Conservation (phyloP, 2,888 invertebrate genomes). For the Deilephila elpenor region DNA sequence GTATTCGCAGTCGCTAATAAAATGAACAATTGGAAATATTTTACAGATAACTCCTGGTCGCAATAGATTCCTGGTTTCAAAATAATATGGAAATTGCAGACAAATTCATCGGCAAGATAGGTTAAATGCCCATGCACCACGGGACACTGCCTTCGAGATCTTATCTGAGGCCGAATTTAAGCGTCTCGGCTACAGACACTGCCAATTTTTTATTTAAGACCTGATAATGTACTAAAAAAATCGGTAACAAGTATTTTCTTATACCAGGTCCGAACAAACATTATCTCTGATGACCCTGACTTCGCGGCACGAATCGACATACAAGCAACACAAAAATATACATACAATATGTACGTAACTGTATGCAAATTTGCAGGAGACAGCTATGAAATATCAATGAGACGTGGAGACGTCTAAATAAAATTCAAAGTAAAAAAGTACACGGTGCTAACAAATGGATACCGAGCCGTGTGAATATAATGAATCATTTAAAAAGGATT, state of each 20-base stretch:
- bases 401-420: constrained; percentile 45
- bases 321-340: constrained; percentile 33
- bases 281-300: constrained; percentile 35
- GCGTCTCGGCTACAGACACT: not conserved
- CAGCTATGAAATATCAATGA: constrained; percentile 47
- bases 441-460: constrained; percentile 50
- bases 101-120: not conserved
- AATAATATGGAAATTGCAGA: not conserved
- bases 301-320: constrained; percentile 36
- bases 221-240: not conserved
- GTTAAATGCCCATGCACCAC: constrained; percentile 1
- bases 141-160: not conserved
- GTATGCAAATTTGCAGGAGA: constrained; percentile 44
- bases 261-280: constrained; percentile 18
- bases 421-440: constrained; percentile 61
- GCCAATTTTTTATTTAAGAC: not conserved
- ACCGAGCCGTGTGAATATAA: constrained; percentile 55
- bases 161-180: constrained; percentile 1
- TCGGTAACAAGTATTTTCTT: not conserved
- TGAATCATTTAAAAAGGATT: constrained; percentile 68
- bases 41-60: not conserved
- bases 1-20: no score
- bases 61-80: not conserved
- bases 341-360: constrained; percentile 33
- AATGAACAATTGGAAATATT: not conserved